A percentile compares a stretch with the other conserved stretches of the same genome.
These are phyloP conservation scores for Ganaspis brasiliensis DNA, from an alignment of 2,888 invertebrate species.

Conservation along the genomic window DNA sequence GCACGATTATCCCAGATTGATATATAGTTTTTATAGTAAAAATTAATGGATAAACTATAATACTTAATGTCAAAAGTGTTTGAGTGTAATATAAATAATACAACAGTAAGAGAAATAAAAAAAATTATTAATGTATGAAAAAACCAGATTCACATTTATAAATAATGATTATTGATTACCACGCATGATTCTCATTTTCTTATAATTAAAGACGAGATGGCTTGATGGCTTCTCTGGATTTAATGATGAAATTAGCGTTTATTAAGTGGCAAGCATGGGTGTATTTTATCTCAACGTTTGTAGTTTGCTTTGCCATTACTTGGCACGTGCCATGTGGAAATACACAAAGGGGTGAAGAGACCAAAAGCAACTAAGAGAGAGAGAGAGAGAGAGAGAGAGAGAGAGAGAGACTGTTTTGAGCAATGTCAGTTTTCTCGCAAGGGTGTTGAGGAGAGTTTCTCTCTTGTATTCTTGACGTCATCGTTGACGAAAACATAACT, in stretches of 20 bases:
- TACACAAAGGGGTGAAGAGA: background rate
- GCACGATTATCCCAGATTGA: too few relatives aligned
- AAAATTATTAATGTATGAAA: too few relatives aligned
- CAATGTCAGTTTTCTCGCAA: background rate
- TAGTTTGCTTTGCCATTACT: constrained; percentile 25
- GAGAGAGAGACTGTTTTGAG: too few relatives aligned
- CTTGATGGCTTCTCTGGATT: background rate
- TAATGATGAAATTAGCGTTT: constrained; percentile 7
- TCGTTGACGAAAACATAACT: constrained; percentile 57
- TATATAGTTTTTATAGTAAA: too few relatives aligned
- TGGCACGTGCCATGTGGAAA: constrained; percentile 17
- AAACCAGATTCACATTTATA: too few relatives aligned
- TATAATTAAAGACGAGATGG: background rate
- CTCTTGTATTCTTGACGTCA: background rate
- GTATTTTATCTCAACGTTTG: background rate
- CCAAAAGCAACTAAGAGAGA: too few relatives aligned
- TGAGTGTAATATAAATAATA: too few relatives aligned
- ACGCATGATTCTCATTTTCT: background rate
- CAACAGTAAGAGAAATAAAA: too few relatives aligned
- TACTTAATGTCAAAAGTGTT: too few relatives aligned
- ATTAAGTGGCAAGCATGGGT: background rate
- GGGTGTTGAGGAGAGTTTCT: constrained; percentile 10
- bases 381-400: too few relatives aligned
- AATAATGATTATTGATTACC: background rate
- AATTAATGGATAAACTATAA: too few relatives aligned